These are phyloP conservation scores for Argopecten irradians DNA, from an alignment of 1,140 invertebrate genomes.

Conservation along the genomic window DNA sequence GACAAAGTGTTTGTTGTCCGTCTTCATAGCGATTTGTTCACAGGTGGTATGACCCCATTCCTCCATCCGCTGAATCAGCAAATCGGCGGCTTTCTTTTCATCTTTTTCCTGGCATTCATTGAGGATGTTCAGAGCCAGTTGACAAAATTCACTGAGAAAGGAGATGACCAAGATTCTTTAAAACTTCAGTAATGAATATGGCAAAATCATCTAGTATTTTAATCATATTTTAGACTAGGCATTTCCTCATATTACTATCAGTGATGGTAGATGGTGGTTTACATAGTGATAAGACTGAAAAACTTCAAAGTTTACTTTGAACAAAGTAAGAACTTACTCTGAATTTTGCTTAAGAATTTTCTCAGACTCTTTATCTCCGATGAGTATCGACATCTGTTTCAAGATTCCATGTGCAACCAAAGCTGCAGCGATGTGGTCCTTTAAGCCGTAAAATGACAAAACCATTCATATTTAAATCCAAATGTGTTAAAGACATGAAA, in stretches of 20 bases:
- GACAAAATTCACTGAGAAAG: conserved; percentile 54
- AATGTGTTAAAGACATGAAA: too few species aligned
- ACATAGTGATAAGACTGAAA: background rate
- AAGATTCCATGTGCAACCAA: background rate
- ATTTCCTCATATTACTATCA: background rate
- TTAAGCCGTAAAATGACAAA: too few species aligned
- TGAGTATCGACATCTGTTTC: background rate
- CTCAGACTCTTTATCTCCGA: background rate
- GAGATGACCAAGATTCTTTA: too few species aligned
- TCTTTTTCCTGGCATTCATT: conserved; percentile 63
- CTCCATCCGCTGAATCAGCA: conserved; percentile 56
- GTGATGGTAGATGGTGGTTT: background rate
- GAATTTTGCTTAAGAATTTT: background rate
- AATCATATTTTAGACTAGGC: background rate
- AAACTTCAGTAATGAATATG: background rate
- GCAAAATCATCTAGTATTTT: background rate
- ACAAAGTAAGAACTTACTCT: background rate
- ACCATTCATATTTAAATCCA: too few species aligned
- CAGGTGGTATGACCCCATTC: conserved; percentile 55
- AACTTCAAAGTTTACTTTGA: background rate
- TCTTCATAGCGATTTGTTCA: conserved; percentile 56
- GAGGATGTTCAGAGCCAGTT: conserved; percentile 61
- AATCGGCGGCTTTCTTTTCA: conserved; percentile 51
- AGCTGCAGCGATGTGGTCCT: background rate
- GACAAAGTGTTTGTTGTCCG: conserved; percentile 63